A percentile compares a stretch with the other conserved stretches of the same genome.
phyloP scores from a whole-genome alignment of 2,797 vertebrate genomes.

The Amazonetta brasiliensis region DNA sequence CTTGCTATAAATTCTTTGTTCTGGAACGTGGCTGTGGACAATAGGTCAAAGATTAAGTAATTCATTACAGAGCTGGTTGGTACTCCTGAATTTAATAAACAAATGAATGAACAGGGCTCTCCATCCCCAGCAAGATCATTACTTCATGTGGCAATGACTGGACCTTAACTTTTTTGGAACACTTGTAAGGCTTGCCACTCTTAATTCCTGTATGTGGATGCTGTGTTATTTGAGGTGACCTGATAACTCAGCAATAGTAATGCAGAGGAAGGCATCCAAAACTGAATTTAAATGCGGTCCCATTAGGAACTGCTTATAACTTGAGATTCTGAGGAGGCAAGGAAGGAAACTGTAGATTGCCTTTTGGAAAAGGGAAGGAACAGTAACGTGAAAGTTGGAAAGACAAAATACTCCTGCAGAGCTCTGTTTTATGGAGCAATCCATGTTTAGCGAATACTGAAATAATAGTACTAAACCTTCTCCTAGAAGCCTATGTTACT shows the following conservation, averaged over 20 bases:
- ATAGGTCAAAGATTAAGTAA: slow-evolving; percentile 64
- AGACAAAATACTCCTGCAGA: background rate
- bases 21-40: slow-evolving; percentile 62
- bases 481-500: background rate
- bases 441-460: background rate
- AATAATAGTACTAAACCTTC: background rate
- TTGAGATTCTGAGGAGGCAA: background rate
- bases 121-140: background rate
- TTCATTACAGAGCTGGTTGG: slow-evolving; percentile 19
- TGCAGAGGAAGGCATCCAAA: background rate
- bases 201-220: background rate
- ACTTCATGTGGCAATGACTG: background rate
- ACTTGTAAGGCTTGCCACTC: background rate
- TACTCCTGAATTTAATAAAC: slow-evolving; percentile 53
- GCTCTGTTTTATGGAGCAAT: background rate
- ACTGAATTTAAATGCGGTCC: background rate
- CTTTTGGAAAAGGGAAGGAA: background rate
- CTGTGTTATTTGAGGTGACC: background rate
- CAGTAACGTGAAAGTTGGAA: background rate
- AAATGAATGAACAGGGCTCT: slow-evolving; percentile 49
- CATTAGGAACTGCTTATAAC: background rate
- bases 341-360: background rate
- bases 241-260: background rate
- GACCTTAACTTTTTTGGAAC: background rate
- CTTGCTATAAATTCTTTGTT: slow-evolving; percentile 62